Conservation (phyloP, 2,797 vertebrate species). For the Typhlichthys eigenmanni region DNA sequence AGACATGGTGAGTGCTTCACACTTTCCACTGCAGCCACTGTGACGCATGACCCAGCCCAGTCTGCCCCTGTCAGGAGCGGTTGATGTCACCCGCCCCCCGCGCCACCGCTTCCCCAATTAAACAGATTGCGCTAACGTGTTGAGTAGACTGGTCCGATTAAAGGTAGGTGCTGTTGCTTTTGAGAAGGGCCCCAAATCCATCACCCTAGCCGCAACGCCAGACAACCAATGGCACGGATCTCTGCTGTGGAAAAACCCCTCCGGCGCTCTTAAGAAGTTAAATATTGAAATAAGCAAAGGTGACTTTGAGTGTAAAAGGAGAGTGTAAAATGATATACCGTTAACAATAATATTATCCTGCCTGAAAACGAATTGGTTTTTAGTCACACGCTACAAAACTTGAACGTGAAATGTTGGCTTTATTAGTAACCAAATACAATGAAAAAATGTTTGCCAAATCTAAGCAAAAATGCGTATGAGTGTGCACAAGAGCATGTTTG, state of each 20-base stretch:
- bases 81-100: constrained; percentile 50
- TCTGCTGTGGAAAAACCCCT: constrained; percentile 30
- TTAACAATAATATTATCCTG: constrained; percentile 63
- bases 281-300: constrained; percentile 41
- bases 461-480: not conserved
- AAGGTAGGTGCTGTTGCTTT: constrained; percentile 58
- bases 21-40: constrained; percentile 57
- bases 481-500: not conserved
- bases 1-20: constrained; percentile 43
- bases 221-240: constrained; percentile 29
- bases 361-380: constrained; percentile 44
- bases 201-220: constrained; percentile 35
- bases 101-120: constrained; percentile 52
- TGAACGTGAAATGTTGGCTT: too few species aligned
- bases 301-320: constrained; percentile 46
- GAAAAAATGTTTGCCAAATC: too few species aligned
- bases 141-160: constrained; percentile 49
- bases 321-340: constrained; percentile 55
- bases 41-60: constrained; percentile 37
- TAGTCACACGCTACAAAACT: constrained; percentile 15
- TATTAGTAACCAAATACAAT: too few species aligned
- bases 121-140: constrained; percentile 58
- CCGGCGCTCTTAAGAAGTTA: constrained; percentile 17
- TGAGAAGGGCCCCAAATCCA: constrained; percentile 51
- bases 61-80: constrained; percentile 20